phyloP scores from a whole-genome alignment of 2,888 invertebrate species.

The Hydropsyche betteni region DNA sequence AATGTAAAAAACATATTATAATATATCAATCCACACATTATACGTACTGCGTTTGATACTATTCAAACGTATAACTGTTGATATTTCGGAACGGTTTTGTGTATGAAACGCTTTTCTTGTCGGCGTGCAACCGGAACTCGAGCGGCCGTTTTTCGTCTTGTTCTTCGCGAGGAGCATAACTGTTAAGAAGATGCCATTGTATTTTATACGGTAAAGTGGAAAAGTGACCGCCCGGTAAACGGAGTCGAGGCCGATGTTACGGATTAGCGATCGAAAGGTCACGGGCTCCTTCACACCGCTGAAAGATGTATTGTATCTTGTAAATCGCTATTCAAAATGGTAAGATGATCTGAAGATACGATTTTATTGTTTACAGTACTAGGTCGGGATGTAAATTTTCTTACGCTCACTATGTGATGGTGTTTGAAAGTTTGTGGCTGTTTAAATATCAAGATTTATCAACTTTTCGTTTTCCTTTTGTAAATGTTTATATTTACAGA shows the following conservation, averaged over 20 bases:
- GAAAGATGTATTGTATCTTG: background rate
- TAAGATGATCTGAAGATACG: background rate
- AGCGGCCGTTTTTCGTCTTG: constrained; percentile 26
- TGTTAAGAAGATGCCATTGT: constrained; percentile 40
- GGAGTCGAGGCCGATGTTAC: constrained; percentile 39
- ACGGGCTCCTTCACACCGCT: constrained; percentile 20
- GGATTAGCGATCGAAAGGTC: constrained; percentile 36
- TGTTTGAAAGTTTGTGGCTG: too few species aligned
- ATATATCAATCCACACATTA: too few species aligned
- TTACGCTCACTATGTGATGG: too few species aligned
- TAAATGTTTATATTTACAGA: too few species aligned
- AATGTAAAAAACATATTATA: too few species aligned
- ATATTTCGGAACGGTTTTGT: constrained; percentile 36
- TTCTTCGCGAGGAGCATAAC: constrained; percentile 35
- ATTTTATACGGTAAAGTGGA: constrained; percentile 35
- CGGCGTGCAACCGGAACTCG: constrained; percentile 33
- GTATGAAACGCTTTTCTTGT: constrained; percentile 31
- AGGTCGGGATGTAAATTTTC: too few species aligned
- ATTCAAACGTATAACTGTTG: constrained; percentile 27
- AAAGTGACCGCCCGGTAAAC: constrained; percentile 31
- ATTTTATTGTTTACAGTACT: too few species aligned
- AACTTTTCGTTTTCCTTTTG: too few species aligned
- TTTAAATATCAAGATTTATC: too few species aligned
- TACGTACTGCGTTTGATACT: too few species aligned
- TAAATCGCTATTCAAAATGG: background rate